These are phyloP conservation scores for Melanocharis versteri DNA, from an alignment of 2,113 vertebrate species.

Conservation along the genomic window DNA sequence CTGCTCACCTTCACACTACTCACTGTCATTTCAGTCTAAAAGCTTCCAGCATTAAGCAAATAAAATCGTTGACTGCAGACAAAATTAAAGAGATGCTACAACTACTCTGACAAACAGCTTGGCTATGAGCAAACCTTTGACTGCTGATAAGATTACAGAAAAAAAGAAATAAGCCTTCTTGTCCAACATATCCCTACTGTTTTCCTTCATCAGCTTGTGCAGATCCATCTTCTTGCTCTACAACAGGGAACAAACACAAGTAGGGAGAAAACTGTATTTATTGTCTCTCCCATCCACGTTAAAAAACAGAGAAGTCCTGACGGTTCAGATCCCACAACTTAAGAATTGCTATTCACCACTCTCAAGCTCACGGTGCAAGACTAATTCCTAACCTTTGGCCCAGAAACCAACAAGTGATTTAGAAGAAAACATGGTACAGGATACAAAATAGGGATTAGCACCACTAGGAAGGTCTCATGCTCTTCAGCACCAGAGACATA, in stretches of 20 bases:
- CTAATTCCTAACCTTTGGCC: background rate
- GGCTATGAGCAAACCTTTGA: background rate
- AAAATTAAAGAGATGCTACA: background rate
- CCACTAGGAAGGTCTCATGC: background rate
- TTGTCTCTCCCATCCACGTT: background rate
- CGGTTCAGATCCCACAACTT: background rate
- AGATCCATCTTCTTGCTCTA: background rate
- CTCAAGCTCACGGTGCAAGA: fast-evolving
- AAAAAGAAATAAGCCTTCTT: background rate
- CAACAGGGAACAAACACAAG: background rate
- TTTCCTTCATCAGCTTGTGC: background rate
- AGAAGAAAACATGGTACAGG: background rate
- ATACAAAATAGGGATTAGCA: background rate
- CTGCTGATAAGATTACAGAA: background rate
- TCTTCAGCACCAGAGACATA: background rate
- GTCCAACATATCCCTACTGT: background rate
- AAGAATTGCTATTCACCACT: background rate
- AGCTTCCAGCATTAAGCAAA: background rate
- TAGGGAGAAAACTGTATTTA: background rate
- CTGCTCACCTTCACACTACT: slow-evolving; percentile 9
- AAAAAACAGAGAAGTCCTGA: background rate
- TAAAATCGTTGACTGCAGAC: background rate
- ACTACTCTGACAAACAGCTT: background rate
- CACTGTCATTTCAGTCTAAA: background rate
- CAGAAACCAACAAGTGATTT: background rate